Conservation (phyloP, 2,888 invertebrate genomes). For the Cenopis cana region DNA sequence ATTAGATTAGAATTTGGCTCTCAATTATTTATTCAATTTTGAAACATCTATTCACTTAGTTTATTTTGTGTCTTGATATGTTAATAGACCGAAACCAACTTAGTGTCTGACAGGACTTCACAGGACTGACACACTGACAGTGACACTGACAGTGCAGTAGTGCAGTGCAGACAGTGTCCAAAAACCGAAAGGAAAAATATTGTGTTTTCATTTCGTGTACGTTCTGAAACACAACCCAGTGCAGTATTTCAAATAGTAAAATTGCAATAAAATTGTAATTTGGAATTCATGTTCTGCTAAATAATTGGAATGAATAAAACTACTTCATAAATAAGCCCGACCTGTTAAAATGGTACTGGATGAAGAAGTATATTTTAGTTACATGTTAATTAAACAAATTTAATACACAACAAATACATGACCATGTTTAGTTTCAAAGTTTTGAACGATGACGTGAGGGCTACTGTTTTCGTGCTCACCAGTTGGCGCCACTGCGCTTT, state of each 20-base stretch:
- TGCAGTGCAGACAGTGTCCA: neutral
- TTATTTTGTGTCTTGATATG: neutral
- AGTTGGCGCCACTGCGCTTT: too few species aligned
- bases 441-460: too few species aligned
- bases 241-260: neutral
- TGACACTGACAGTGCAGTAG: too few species aligned
- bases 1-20: neutral
- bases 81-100: neutral
- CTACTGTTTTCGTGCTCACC: too few species aligned
- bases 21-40: neutral
- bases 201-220: neutral
- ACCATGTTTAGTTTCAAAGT: too few species aligned
- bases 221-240: slow-evolving; percentile 4
- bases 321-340: too few species aligned
- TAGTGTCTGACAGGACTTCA: too few species aligned
- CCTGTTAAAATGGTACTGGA: too few species aligned
- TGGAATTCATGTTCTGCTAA: neutral
- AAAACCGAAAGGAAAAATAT: neutral
- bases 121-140: too few species aligned
- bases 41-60: slow-evolving; percentile 4
- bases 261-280: neutral
- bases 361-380: too few species aligned
- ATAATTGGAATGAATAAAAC: neutral
- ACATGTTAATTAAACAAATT: too few species aligned
- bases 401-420: too few species aligned